Evolutionary conservation across 92 coral and sea anemone species (phyloP).

Genomic region (Phymanthus crucifer): DNA sequence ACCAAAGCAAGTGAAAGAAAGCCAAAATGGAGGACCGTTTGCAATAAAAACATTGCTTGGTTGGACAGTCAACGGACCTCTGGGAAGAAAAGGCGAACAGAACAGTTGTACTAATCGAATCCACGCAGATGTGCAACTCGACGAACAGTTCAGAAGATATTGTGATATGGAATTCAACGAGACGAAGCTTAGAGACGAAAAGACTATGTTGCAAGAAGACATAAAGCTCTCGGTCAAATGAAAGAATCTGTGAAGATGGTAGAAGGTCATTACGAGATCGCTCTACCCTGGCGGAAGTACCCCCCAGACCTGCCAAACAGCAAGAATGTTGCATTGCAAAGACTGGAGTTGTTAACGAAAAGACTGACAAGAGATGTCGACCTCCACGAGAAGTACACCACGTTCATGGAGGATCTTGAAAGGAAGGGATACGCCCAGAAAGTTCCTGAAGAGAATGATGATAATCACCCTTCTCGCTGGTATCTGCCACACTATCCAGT

Average conservation of each 20-base stretch:
- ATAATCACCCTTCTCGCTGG: constrained; percentile 29
- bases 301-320: constrained; percentile 62
- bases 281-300: constrained; percentile 57
- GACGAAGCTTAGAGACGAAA: neutral
- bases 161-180: constrained; percentile 57
- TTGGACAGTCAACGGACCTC: constrained; percentile 49
- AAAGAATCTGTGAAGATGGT: constrained; percentile 36
- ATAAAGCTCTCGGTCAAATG: constrained; percentile 41
- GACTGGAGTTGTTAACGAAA: constrained; percentile 45
- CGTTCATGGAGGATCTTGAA: constrained; percentile 24
- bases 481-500: constrained; percentile 55
- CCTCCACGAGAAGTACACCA: constrained; percentile 30
- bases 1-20: constrained; percentile 42
- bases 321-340: constrained; percentile 49
- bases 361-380: constrained; percentile 36
- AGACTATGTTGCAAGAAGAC: constrained; percentile 45
- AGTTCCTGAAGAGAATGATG: constrained; percentile 19
- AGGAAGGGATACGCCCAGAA: constrained; percentile 27
- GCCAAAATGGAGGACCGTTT: constrained; percentile 36
- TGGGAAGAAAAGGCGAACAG: neutral
- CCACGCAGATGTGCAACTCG: constrained; percentile 1
- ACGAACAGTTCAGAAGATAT: constrained; percentile 35
- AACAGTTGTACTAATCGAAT: constrained; percentile 19
- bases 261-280: constrained; percentile 55
- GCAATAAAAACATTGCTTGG: constrained; percentile 44